Evolutionary conservation across 2,797 vertebrate species (phyloP).

Genomic region (Cheracebus regulus): DNA sequence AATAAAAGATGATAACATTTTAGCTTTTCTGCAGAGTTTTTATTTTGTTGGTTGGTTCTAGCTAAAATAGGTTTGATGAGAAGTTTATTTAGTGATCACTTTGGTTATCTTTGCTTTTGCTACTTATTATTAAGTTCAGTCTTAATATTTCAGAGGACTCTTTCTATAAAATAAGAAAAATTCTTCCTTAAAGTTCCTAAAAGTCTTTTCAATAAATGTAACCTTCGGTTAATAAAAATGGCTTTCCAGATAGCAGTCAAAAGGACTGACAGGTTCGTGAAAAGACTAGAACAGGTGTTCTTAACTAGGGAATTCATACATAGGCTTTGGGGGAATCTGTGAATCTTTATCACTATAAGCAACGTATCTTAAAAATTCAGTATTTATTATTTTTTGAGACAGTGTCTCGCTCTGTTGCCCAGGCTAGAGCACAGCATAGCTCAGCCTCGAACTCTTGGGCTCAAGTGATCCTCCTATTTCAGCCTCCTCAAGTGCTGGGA

Average conservation of each 20-base stretch:
- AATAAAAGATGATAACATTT: background rate
- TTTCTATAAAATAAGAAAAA: background rate
- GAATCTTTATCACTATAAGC: background rate
- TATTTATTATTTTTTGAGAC: background rate
- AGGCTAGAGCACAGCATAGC: background rate
- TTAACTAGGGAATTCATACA: background rate
- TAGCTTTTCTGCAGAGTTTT: background rate
- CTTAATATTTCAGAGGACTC: background rate
- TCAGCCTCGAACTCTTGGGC: background rate
- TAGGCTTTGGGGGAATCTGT: background rate
- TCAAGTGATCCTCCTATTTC: background rate
- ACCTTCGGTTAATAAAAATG: background rate
- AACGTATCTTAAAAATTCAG: background rate
- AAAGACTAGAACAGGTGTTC: background rate
- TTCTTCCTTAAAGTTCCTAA: background rate
- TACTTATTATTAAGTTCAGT: background rate
- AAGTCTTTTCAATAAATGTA: background rate
- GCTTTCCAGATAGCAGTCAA: background rate
- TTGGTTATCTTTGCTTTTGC: conserved; percentile 5
- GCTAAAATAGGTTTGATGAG: background rate
- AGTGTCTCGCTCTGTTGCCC: background rate
- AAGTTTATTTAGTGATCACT: background rate
- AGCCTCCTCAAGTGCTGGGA: background rate
- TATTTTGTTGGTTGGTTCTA: background rate
- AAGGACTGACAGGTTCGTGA: background rate